Evolutionary conservation across 2,113 vertebrate genomes (phyloP).

Genomic region (Semnornis frantzii): DNA sequence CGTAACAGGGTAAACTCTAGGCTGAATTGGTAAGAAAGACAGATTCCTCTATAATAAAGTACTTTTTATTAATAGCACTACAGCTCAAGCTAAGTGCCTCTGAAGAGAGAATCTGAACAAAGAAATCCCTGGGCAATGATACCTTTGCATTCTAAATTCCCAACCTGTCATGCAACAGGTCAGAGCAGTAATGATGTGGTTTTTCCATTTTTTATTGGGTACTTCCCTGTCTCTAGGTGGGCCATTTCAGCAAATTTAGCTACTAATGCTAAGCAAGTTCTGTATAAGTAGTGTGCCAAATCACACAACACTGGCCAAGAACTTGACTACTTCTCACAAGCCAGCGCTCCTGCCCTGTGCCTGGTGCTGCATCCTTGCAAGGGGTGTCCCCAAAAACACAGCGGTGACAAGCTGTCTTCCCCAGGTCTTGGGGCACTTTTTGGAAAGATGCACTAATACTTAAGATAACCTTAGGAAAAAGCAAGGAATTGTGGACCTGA

Average conservation of each 20-base stretch:
- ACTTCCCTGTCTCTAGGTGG: neutral
- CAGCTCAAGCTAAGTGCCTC: neutral
- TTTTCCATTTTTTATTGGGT: neutral
- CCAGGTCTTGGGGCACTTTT: neutral
- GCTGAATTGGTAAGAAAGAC: neutral
- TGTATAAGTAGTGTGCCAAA: neutral
- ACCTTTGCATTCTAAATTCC: neutral
- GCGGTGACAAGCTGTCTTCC: neutral
- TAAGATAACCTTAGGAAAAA: neutral
- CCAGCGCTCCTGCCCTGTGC: accelerated
- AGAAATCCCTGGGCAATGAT: neutral
- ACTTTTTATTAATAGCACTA: neutral
- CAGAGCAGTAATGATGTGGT: neutral
- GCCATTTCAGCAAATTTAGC: neutral
- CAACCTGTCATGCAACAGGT: neutral
- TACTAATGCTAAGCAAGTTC: neutral
- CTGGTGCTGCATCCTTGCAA: accelerated
- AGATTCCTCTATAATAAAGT: neutral
- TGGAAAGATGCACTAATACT: neutral
- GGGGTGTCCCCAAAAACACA: neutral
- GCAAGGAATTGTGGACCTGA: accelerated
- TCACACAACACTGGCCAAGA: neutral
- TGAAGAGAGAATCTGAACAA: neutral
- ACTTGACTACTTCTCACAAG: neutral
- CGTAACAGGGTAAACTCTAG: neutral